Base-by-base conservation (phyloP, 2,113 vertebrate genomes). In the Brachypodius melanocephalos region DNA sequence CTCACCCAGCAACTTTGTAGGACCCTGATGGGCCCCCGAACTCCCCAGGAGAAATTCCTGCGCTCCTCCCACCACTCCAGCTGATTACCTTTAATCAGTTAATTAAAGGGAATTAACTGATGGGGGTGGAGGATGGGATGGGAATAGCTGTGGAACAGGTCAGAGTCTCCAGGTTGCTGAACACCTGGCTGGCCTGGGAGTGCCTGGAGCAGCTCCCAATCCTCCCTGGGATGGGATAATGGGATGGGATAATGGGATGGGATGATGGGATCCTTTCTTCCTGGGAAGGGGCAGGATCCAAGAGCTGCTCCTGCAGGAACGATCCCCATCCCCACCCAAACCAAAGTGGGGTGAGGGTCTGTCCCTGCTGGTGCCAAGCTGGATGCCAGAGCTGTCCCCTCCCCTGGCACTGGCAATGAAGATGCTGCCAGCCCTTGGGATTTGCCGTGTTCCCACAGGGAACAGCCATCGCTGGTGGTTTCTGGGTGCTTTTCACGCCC, bases 291-390 rank as follows among this genome's bases (percentile, higher is more conserved):
- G n/a, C n/a, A n/a, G n/a, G n/a, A n/a, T n/a, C n/a, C n/a, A n/a
- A n/a, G n/a, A n/a, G n/a, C n/a, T n/a, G n/a, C n/a, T n/a, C n/a
- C n/a, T n/a, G 6, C 3, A 12, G 29, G 76, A 16, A 18, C 9
- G 5, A 55, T 17, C 80, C 25, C n/a, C 17, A 4, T 6, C 19
- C 28, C 38, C 48, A 17, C 57, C 73, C 78, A 43, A 8, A 6
- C 7, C 1, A 0, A 1, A 0, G 2, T 3, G 48, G 14, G 36
- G 22, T n/a, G 69, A 14, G 49, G 68, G 43, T 49, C 55, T 68
- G n/a, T 57, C 13, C 1, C 43, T 52, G 68, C 79, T 34, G 6
- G 22, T 46, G 36, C 81, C 4, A 3, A 16, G 38, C 8, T 40
- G 69, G 54, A 8, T 43, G 49, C 57, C 2, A 0, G 24, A 28